phyloP scores from a whole-genome alignment of 2,888 invertebrate species.

The Microchrysa polita region DNA sequence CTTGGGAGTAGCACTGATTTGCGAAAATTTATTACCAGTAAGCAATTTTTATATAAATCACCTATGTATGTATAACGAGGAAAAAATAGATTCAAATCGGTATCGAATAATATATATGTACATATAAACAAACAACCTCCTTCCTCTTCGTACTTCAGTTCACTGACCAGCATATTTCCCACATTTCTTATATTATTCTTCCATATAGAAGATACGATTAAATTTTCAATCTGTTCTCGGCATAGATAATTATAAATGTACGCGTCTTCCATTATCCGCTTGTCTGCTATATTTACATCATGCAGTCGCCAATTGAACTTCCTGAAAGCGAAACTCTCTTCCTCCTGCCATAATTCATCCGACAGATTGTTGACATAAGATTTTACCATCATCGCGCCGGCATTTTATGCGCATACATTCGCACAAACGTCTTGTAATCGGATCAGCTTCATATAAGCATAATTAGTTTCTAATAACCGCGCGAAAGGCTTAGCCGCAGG shows the following conservation, averaged over 20 bases:
- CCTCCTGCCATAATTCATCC: not conserved
- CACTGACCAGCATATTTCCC: not conserved
- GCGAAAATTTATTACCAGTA: no score
- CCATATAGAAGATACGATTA: not conserved
- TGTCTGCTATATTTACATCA: not conserved
- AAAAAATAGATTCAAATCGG: no score
- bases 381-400: not conserved
- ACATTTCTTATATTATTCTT: not conserved
- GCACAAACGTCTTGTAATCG: constrained; percentile 3
- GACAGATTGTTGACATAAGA: not conserved
- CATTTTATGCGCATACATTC: not conserved
- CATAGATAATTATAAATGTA: not conserved
- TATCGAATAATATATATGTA: not conserved
- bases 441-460: constrained; percentile 7
- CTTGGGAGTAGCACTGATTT: no score
- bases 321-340: constrained; percentile 1
- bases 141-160: not conserved
- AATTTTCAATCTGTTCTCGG: not conserved
- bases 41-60: no score
- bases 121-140: not conserved
- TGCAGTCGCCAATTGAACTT: not conserved
- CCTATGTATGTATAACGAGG: no score
- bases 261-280: not conserved
- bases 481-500: not conserved
- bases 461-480: constrained; percentile 3